These are phyloP conservation scores for Hiodon tergisus DNA, from an alignment of 2,113 vertebrate species.

Conservation along the genomic window DNA sequence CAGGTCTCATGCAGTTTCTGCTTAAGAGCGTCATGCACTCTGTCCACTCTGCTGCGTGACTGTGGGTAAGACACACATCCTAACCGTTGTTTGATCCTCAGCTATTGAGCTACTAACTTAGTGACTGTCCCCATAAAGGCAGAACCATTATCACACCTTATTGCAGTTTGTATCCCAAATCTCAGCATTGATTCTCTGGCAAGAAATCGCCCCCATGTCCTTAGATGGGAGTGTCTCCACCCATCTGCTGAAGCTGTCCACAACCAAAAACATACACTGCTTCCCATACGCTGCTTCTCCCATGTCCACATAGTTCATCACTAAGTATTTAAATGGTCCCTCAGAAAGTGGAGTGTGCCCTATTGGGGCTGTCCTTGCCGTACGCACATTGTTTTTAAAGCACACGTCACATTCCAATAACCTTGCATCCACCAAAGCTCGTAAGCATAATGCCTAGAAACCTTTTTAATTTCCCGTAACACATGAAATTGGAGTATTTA, in stretches of 20 bases:
- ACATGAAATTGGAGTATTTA: no score
- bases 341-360: background rate
- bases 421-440: background rate
- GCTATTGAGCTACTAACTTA: background rate
- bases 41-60: background rate
- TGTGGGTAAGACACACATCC: background rate
- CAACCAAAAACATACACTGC: no score
- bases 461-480: slow-evolving; percentile 3
- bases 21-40: background rate
- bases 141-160: background rate
- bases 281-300: background rate
- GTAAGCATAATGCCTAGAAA: background rate
- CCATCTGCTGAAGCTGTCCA: background rate
- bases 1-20: background rate
- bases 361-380: no score
- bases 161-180: background rate
- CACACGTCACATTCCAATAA: background rate
- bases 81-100: background rate
- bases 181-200: background rate
- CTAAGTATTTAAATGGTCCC: slow-evolving; percentile 2
- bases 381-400: background rate
- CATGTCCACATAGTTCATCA: slow-evolving; percentile 12
- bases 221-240: background rate
- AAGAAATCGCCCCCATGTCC: background rate
- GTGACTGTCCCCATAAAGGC: background rate